A percentile compares a stretch with the other conserved stretches of the same genome.
phyloP scores from a whole-genome alignment of 1,140 invertebrate genomes.

The Pseudomyrmex gracilis region DNA sequence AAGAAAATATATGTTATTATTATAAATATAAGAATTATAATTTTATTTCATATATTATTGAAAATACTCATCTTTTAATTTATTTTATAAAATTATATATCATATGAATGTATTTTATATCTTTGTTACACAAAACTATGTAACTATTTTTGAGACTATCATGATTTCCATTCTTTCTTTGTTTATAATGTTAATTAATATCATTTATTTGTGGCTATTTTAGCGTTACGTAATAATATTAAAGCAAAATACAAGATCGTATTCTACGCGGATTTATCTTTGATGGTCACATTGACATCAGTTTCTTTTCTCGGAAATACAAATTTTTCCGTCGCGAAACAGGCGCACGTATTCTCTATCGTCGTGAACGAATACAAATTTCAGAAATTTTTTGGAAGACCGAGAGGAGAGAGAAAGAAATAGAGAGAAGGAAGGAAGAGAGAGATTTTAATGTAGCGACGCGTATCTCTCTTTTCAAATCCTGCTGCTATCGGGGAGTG shows the following conservation, averaged over 20 bases:
- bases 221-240: slow-evolving; percentile 24
- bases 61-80: too few relatives aligned
- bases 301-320: slow-evolving; percentile 27
- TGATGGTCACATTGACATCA: neutral
- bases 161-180: neutral
- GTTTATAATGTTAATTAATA: neutral
- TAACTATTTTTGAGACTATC: slow-evolving; percentile 12
- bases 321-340: slow-evolving; percentile 37
- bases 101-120: too few relatives aligned
- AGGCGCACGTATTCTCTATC: slow-evolving; percentile 17
- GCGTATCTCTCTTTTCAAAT: slow-evolving; percentile 39
- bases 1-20: too few relatives aligned
- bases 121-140: too few relatives aligned
- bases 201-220: neutral
- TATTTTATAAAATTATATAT: too few relatives aligned
- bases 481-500: neutral
- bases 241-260: slow-evolving; percentile 9
- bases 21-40: too few relatives aligned
- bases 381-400: slow-evolving; percentile 30
- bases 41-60: too few relatives aligned
- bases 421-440: neutral
- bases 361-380: slow-evolving; percentile 34
- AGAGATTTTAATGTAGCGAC: slow-evolving; percentile 50
- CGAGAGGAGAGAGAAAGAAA: neutral
- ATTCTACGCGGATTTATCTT: slow-evolving; percentile 34